A percentile compares a stretch with the other conserved stretches of the same genome.
Conservation (phyloP, 2,797 vertebrate genomes). For the Sciurus carolinensis region DNA sequence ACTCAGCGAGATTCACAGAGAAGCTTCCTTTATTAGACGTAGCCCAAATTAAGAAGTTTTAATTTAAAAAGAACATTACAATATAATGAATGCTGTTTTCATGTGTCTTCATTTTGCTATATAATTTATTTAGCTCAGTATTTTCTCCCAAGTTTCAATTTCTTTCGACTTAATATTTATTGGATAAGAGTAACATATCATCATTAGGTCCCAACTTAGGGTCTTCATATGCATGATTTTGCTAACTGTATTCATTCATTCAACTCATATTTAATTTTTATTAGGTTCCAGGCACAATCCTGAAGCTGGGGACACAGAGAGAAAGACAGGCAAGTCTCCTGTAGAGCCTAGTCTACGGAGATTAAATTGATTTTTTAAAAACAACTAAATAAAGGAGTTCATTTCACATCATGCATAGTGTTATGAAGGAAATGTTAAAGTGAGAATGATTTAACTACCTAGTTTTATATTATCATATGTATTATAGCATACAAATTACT, state of each 20-base stretch:
- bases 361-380: not conserved
- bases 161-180: not conserved
- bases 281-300: not conserved
- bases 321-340: not conserved
- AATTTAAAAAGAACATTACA: not conserved
- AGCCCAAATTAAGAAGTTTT: not conserved
- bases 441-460: not conserved
- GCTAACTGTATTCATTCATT: not conserved
- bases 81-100: not conserved
- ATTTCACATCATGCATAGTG: not conserved
- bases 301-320: not conserved
- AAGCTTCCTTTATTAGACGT: not conserved
- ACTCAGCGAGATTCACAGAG: not conserved
- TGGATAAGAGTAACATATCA: not conserved
- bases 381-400: not conserved
- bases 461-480: slow-evolving; percentile 13
- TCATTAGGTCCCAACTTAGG: not conserved
- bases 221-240: not conserved
- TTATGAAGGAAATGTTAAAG: slow-evolving; percentile 1
- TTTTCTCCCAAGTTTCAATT: not conserved
- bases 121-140: not conserved
- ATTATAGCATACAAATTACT: slow-evolving; percentile 26
- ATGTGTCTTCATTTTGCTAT: not conserved
- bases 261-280: not conserved
- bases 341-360: not conserved